Conservation (phyloP, 64 coral and sea anemone species). For the Platygyra sinensis region DNA sequence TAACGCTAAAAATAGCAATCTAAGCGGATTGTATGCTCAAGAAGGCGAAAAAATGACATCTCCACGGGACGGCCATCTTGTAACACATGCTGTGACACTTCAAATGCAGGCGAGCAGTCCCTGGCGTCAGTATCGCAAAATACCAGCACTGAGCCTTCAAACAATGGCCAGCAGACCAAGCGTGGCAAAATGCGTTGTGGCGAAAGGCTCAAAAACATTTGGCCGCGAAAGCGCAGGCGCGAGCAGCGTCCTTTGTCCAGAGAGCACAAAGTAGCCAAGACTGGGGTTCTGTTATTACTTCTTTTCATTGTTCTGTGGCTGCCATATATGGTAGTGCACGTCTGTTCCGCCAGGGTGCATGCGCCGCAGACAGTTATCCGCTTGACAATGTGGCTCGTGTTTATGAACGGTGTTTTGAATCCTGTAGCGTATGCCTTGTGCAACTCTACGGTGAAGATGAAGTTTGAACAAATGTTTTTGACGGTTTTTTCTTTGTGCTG, state of each 20-base stretch:
- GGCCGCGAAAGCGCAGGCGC: constrained; percentile 7
- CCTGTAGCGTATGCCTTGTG: constrained; percentile 79
- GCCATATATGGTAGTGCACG: constrained; percentile 84
- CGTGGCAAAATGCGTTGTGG: not conserved
- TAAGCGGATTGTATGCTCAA: not conserved
- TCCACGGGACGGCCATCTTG: not conserved
- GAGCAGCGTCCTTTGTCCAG: constrained; percentile 25
- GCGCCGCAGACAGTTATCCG: constrained; percentile 46
- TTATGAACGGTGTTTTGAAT: constrained; percentile 83
- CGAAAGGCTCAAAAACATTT: not conserved
- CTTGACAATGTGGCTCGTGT: constrained; percentile 84
- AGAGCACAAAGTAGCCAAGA: constrained; percentile 86
- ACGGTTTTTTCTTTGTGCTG: constrained; percentile 6
- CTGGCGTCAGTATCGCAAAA: not conserved
- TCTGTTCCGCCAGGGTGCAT: constrained; percentile 53
- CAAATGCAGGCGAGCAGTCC: not conserved
- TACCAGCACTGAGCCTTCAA: not conserved
- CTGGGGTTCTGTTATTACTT: constrained; percentile 66
- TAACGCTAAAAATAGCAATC: not conserved
- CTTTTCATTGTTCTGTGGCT: constrained; percentile 78
- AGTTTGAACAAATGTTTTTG: constrained; percentile 19
- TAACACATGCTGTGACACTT: not conserved
- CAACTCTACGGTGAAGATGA: constrained; percentile 45
- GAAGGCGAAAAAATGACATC: constrained; percentile 5
- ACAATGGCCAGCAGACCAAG: not conserved